phyloP scores from a whole-genome alignment of 2,113 vertebrate genomes.

The Steatornis caripensis region DNA sequence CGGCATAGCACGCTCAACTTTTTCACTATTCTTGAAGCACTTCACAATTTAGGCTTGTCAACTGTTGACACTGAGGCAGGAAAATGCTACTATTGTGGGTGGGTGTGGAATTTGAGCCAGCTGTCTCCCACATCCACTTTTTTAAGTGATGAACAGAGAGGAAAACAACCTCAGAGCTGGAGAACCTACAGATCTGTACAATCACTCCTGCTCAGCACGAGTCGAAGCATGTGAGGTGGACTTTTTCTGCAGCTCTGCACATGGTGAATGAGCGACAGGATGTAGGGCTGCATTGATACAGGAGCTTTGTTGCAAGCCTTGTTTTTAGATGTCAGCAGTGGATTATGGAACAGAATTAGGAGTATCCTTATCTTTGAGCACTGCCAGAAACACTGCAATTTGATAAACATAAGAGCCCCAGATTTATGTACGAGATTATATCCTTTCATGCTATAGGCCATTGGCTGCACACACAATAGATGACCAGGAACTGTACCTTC shows the following conservation, averaged over 20 bases:
- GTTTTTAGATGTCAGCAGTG: not conserved
- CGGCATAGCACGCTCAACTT: not conserved
- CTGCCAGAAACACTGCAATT: not conserved
- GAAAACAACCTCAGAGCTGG: not conserved
- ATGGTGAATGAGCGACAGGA: too few relatives aligned
- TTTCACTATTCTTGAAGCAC: not conserved
- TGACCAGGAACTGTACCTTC: not conserved
- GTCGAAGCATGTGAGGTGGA: not conserved
- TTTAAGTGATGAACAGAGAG: not conserved
- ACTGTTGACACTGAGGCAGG: not conserved
- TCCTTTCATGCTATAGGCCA: not conserved
- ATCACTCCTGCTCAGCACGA: fast-evolving
- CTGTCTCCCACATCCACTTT: conserved; percentile 17
- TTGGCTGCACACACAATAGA: not conserved
- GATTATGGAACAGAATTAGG: not conserved
- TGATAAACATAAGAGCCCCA: not conserved
- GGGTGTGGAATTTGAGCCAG: conserved; percentile 6
- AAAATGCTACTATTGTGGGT: conserved; percentile 24
- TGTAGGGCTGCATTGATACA: fast-evolving
- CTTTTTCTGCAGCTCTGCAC: not conserved
- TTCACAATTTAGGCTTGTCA: conserved; percentile 5
- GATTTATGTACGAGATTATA: not conserved
- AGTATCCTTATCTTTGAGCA: not conserved
- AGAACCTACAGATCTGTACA: not conserved
- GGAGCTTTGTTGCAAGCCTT: not conserved